Base-by-base conservation (phyloP, 2,888 invertebrate species). In the Ditylenchus weischeri region DNA sequence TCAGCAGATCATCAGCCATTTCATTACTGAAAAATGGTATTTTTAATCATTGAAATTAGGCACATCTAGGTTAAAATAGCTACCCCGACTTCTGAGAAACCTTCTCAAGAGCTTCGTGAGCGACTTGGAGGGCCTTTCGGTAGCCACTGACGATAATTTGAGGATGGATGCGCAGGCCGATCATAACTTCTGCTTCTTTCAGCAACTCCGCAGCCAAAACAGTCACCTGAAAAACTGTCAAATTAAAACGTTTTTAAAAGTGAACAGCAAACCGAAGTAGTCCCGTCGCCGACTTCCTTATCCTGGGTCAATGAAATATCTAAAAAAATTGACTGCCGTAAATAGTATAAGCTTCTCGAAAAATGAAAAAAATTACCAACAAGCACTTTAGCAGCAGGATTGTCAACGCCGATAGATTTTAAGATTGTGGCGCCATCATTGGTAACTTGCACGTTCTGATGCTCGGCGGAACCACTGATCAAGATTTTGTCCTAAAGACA, bases 391-490 rank as follows among this genome's bases (percentile, higher is more conserved):
- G 96, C 96, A 43, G 98, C 96, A 29, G 98, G 95, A 85, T 99
- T 98, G 84, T 98, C 96, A 21, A 99, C 91, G 65, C 96, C 96
- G 67, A 98, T 89, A 0, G 92, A 89, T 84, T 93, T 92, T 65
- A 98, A 86, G 83, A 99, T 99, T 10, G 98, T 99, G 18, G 98
- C 98, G 68, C 98, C 98, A 86, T 98, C 98, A 85, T 98, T 98
- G 64, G 98, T 98, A 7, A 99, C 93, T 86, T 94, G 91, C 67
- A 99, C 91, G 38, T 73, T 76, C 70, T 84, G 80, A 23, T 73
- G 70, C 29, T 77, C 78, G 0, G 76, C 76, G 35, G 81, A 84
- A 73, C 83, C 84, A 66, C 77, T 81, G 70, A 86, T 84, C 21
- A 87, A 78, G 65, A 87, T 87, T 80, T 87, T 87, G 83, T 87